Percentiles rank a stretch among this genome's conserved stretches.
Conservation (phyloP, 2,888 invertebrate genomes). For the Tachystola acroxantha region DNA sequence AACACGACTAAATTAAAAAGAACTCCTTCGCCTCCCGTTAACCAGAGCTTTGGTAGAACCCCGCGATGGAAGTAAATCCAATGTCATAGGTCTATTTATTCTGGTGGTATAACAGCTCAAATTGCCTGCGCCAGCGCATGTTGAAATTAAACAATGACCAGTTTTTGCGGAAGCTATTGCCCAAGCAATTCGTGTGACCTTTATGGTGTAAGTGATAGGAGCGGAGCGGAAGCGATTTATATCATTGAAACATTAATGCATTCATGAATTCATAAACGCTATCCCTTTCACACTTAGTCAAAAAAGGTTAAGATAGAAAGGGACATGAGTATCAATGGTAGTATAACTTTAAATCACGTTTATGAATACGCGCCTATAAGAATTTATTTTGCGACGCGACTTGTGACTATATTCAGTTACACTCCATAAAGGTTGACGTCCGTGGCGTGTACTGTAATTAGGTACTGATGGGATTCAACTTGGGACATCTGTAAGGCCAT, state of each 20-base stretch:
- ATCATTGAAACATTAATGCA: too few species aligned
- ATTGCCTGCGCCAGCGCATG: conserved; percentile 1
- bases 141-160: conserved; percentile 46
- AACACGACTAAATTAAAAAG: too few species aligned
- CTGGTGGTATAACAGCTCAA: neutral
- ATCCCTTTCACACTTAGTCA: too few species aligned
- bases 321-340: too few species aligned
- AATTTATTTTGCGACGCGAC: too few species aligned
- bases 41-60: neutral
- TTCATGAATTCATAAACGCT: too few species aligned
- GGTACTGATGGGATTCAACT: too few species aligned
- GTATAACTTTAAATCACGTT: too few species aligned
- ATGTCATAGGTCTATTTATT: neutral
- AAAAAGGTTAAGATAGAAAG: too few species aligned
- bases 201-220: conserved; percentile 26
- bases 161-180: conserved; percentile 65
- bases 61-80: neutral
- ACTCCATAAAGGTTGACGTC: neutral
- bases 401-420: too few species aligned
- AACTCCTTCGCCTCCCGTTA: neutral
- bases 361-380: too few species aligned
- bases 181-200: conserved; percentile 53
- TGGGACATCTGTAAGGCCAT: too few species aligned
- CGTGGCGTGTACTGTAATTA: neutral
- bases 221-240: conserved; percentile 1